A percentile compares a stretch with the other conserved stretches of the same genome.
These are phyloP conservation scores for Pseudomyrmex gracilis DNA, from an alignment of 1,140 invertebrate species.

Conservation along the genomic window DNA sequence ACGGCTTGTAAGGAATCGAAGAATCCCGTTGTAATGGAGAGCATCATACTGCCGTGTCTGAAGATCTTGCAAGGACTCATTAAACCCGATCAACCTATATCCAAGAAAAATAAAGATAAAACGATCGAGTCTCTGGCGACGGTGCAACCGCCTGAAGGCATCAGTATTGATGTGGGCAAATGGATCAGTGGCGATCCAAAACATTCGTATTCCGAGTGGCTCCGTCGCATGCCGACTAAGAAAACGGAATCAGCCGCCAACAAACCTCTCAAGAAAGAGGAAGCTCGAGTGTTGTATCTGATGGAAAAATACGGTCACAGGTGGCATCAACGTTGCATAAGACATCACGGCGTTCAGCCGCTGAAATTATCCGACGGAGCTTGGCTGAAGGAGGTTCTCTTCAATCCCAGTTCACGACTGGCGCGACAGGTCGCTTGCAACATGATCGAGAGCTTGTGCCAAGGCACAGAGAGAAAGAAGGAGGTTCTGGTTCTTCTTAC, in stretches of 20 bases:
- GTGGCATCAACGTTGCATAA: constrained; percentile 86
- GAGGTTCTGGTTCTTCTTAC: constrained; percentile 95
- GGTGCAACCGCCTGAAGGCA: constrained; percentile 86
- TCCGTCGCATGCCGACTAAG: constrained; percentile 86
- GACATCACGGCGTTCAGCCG: constrained; percentile 81
- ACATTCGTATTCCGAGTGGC: constrained; percentile 91
- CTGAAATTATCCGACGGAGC: constrained; percentile 88
- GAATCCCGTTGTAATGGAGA: constrained; percentile 91
- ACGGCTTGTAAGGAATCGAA: constrained; percentile 90
- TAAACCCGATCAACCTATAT: constrained; percentile 88
- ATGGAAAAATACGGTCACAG: constrained; percentile 91
- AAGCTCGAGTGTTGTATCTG: constrained; percentile 88
- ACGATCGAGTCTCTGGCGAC: constrained; percentile 86
- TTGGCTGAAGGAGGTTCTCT: constrained; percentile 96
- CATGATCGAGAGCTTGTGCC: constrained; percentile 94
- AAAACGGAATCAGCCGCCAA: constrained; percentile 73
- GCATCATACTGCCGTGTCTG: constrained; percentile 92
- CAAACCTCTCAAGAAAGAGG: constrained; percentile 82
- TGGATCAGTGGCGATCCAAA: constrained; percentile 92
- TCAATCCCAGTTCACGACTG: constrained; percentile 95
- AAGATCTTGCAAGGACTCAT: constrained; percentile 93
- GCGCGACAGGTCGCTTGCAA: constrained; percentile 95
- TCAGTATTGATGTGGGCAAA: constrained; percentile 90
- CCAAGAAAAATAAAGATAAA: constrained; percentile 87
- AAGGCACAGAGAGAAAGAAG: constrained; percentile 89